phyloP scores from a whole-genome alignment of 2,888 invertebrate species.

The Hirtodrosophila confusa region DNA sequence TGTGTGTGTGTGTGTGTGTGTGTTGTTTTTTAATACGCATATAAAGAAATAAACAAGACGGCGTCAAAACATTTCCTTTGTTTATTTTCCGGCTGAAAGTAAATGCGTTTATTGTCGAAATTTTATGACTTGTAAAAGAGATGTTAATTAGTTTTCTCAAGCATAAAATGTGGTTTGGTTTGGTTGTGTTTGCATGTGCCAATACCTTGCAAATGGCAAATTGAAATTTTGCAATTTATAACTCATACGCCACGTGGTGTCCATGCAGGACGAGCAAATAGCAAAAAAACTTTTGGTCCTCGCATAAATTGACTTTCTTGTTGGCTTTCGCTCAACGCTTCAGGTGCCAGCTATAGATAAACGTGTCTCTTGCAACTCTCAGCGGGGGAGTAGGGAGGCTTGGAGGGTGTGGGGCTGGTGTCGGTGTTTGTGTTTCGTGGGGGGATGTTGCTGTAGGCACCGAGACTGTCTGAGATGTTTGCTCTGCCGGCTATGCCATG shows the following conservation, averaged over 20 bases:
- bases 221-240: constrained; percentile 26
- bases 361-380: constrained; percentile 29
- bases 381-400: not conserved
- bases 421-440: too few species aligned
- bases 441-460: not conserved
- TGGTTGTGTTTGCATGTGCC: constrained; percentile 30
- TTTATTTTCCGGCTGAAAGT: constrained; percentile 62
- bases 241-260: constrained; percentile 25
- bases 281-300: constrained; percentile 13
- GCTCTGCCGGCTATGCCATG: constrained; percentile 41
- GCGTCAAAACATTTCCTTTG: constrained; percentile 45
- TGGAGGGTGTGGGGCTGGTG: too few species aligned
- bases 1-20: constrained; percentile 7
- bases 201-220: constrained; percentile 40
- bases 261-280: not conserved
- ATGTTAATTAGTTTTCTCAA: constrained; percentile 53
- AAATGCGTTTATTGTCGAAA: constrained; percentile 49
- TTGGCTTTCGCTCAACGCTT: constrained; percentile 32
- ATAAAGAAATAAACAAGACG: constrained; percentile 42
- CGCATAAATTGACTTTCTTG: constrained; percentile 54
- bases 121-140: constrained; percentile 36
- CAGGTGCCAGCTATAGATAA: constrained; percentile 43
- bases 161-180: constrained; percentile 47
- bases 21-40: constrained; percentile 28
- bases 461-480: constrained; percentile 63